A percentile compares a stretch with the other conserved stretches of the same genome.
Conservation (phyloP, 2,113 vertebrate genomes). For the Albula glossodonta region DNA sequence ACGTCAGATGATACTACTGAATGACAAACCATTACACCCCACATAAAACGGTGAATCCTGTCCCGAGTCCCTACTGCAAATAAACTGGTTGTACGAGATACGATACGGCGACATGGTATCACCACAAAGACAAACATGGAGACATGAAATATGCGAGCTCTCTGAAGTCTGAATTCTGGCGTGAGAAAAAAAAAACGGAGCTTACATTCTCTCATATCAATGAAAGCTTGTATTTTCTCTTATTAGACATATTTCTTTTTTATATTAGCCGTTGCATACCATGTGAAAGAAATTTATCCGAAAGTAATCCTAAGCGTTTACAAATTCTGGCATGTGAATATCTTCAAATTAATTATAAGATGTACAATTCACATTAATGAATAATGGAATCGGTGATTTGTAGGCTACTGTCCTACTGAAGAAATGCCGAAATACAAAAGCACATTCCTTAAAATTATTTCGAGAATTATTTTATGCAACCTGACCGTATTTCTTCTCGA, state of each 20-base stretch:
- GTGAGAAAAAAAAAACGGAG: background rate
- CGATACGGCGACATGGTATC: conserved; percentile 5
- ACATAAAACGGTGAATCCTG: conserved; percentile 1
- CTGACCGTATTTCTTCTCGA: too few species aligned
- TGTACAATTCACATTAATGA: too few species aligned
- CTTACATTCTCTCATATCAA: background rate
- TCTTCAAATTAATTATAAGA: too few species aligned
- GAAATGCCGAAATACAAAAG: background rate
- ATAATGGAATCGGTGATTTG: too few species aligned
- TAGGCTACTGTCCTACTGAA: background rate
- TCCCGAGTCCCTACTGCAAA: background rate
- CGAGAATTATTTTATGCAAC: background rate
- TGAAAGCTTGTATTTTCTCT: background rate
- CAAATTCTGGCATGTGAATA: too few species aligned
- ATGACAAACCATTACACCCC: conserved; percentile 12
- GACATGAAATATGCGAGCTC: background rate
- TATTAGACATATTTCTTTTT: background rate
- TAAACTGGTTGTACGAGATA: background rate
- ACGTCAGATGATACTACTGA: conserved; percentile 14
- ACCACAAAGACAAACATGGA: conserved; percentile 6
- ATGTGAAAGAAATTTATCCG: too few species aligned
- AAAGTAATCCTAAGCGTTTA: too few species aligned
- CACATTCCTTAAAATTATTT: background rate
- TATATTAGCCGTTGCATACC: too few species aligned
- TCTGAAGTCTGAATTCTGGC: background rate